Conservation (phyloP, 2,888 invertebrate genomes). For the Pedicia rivosa region DNA sequence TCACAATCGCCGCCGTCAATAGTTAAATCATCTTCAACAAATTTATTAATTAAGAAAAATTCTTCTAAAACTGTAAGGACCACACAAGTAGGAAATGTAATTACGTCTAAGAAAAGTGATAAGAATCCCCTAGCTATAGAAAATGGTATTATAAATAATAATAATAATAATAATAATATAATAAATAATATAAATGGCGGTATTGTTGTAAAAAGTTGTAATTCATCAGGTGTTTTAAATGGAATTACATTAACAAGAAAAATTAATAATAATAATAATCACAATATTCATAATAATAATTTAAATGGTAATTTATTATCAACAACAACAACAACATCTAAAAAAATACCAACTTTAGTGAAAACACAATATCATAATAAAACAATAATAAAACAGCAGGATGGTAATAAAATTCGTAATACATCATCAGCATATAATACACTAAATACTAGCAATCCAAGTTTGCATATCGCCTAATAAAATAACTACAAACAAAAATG, state of each 20-base stretch:
- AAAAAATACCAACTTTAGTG: constrained; percentile 4
- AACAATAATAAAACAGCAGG: constrained; percentile 2
- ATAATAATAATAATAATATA: not conserved
- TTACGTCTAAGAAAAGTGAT: constrained; percentile 2
- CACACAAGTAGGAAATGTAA: constrained; percentile 8
- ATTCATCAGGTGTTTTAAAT: no score
- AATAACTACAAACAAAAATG: no score
- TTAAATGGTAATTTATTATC: no score
- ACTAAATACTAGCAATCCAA: constrained; percentile 3
- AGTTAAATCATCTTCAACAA: no score
- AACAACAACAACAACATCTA: constrained; percentile 4
- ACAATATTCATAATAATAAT: not conserved
- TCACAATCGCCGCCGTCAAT: not conserved
- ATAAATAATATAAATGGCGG: no score
- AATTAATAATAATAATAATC: not conserved
- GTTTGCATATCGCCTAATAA: no score
- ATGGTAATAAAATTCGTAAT: no score
- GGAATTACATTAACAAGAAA: not conserved
- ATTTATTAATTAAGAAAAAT: no score
- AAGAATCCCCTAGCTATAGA: no score
- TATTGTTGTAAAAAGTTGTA: no score
- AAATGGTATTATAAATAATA: not conserved
- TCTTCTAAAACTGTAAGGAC: constrained; percentile 7
- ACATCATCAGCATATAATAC: constrained; percentile 4
- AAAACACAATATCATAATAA: constrained; percentile 2